Evolutionary conservation across 2,888 invertebrate genomes (phyloP).

Genomic region (Abrostola tripartita): DNA sequence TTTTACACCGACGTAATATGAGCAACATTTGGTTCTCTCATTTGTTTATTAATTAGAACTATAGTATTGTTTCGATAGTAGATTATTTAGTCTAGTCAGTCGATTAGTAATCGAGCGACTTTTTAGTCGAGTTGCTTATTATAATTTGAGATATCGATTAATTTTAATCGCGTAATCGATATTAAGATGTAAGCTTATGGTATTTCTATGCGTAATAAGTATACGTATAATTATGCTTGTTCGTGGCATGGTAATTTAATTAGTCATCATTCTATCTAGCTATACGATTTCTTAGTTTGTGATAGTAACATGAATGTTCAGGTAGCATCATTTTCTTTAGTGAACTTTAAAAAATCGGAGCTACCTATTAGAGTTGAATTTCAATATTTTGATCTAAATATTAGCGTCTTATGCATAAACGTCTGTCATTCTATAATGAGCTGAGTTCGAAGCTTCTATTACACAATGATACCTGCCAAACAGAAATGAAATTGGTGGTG

Average conservation of each 20-base stretch:
- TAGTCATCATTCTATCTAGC: background rate
- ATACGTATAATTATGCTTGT: background rate
- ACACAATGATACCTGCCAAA: background rate
- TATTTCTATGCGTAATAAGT: no score
- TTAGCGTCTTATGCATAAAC: conserved; percentile 43
- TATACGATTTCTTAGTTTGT: no score
- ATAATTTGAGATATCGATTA: conserved; percentile 14
- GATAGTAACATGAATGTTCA: no score
- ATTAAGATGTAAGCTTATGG: background rate
- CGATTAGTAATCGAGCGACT: conserved; percentile 45
- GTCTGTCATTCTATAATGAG: conserved; percentile 25
- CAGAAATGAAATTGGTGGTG: no score
- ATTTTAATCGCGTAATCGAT: conserved; percentile 26
- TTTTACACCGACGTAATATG: conserved; percentile 51
- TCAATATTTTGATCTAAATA: conserved; percentile 18
- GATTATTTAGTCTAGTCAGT: conserved; percentile 40
- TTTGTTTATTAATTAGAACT: conserved; percentile 34
- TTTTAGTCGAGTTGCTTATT: conserved; percentile 36
- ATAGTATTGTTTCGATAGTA: conserved; percentile 48
- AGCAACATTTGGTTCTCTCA: conserved; percentile 65
- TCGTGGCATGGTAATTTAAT: background rate
- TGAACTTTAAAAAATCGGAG: no score
- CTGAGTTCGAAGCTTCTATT: conserved; percentile 4
- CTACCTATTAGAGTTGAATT: no score
- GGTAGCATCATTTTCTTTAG: no score